Conservation (phyloP, 1,140 invertebrate species). For the Oncopeltus fasciatus region DNA sequence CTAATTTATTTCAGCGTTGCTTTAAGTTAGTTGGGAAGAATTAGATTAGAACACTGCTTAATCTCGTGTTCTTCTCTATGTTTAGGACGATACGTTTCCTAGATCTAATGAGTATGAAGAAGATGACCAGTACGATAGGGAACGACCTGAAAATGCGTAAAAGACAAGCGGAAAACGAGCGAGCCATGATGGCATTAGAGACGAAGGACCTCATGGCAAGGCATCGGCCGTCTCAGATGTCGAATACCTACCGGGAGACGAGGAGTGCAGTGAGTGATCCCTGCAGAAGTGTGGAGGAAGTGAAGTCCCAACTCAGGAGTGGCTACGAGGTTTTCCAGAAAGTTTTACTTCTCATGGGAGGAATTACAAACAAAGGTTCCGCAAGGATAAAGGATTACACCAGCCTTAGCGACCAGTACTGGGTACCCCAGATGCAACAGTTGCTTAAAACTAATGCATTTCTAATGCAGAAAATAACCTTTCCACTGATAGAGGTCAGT, state of each 20-base stretch:
- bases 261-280: not conserved
- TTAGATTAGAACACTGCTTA: no score
- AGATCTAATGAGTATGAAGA: not conserved
- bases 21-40: no score
- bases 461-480: not conserved
- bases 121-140: not conserved
- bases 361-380: not conserved
- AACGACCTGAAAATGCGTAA: not conserved
- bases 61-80: not conserved
- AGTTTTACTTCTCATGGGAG: not conserved
- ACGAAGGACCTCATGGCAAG: not conserved
- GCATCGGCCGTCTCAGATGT: not conserved
- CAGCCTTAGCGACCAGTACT: not conserved
- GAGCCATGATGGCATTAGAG: not conserved
- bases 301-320: not conserved
- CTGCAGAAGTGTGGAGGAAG: not conserved
- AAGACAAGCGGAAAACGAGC: not conserved
- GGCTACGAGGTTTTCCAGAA: not conserved
- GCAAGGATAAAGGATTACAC: not conserved
- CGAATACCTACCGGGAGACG: not conserved
- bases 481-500: not conserved
- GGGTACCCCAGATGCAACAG: not conserved
- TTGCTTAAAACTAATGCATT: not conserved
- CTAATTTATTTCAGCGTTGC: no score
- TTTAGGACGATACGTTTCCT: not conserved